Conservation (phyloP, 2,113 vertebrate genomes). For the Rhizomys pruinosus region DNA sequence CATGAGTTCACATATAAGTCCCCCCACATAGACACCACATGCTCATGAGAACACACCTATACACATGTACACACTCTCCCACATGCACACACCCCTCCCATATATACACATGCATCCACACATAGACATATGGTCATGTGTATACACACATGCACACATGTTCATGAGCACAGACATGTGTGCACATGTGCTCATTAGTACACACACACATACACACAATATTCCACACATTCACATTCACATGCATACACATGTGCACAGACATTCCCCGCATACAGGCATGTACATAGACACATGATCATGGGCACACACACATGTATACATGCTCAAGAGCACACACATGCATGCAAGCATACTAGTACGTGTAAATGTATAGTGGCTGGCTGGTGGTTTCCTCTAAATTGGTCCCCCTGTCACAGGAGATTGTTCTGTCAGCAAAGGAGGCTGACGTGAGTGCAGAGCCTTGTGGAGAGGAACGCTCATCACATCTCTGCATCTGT, state of each 20-base stretch:
- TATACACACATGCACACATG: background rate
- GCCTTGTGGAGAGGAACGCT: background rate
- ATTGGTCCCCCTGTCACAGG: background rate
- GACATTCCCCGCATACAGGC: too few relatives aligned
- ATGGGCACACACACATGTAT: too few relatives aligned
- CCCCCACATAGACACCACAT: background rate
- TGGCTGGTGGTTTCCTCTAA: background rate
- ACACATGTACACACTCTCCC: background rate
- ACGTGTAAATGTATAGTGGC: background rate
- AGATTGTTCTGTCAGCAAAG: constrained; percentile 32
- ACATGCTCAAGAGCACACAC: background rate
- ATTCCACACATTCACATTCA: too few relatives aligned
- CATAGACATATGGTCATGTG: background rate
- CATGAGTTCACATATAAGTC: background rate
- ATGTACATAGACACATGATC: background rate
- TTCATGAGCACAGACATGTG: too few relatives aligned
- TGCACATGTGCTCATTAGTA: too few relatives aligned
- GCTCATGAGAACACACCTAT: too few relatives aligned
- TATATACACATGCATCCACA: background rate
- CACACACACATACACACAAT: background rate
- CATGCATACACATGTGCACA: too few relatives aligned
- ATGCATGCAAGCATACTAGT: background rate
- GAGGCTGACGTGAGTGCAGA: background rate
- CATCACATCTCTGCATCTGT: background rate
- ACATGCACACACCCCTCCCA: background rate